These are phyloP conservation scores for Thunnus albacares DNA, from an alignment of 2,797 vertebrate species.

Conservation along the genomic window DNA sequence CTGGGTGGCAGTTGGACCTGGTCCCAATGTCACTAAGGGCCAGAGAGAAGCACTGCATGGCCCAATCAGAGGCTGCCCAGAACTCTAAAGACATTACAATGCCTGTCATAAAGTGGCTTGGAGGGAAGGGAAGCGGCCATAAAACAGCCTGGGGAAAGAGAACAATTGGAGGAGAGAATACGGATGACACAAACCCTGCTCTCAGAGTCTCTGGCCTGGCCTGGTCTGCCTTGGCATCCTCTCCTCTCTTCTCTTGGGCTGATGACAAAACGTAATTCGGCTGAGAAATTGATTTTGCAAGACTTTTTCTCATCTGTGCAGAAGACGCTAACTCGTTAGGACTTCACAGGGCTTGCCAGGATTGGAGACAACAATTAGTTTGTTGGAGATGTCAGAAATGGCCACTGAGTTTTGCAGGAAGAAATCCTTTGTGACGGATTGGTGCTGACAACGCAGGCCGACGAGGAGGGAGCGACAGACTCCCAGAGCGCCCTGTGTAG, in stretches of 20 bases:
- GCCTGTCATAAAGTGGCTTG: conserved; percentile 95
- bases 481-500: conserved; percentile 72
- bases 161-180: conserved; percentile 93
- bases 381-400: conserved; percentile 94
- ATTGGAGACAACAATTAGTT: conserved; percentile 97
- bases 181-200: conserved; percentile 92
- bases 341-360: conserved; percentile 92
- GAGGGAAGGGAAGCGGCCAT: conserved; percentile 88
- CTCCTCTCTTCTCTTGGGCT: conserved; percentile 87
- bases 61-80: conserved; percentile 90
- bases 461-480: conserved; percentile 84
- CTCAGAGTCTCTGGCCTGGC: conserved; percentile 82
- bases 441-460: conserved; percentile 91
- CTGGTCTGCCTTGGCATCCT: conserved; percentile 38
- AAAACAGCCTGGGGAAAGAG: conserved; percentile 89
- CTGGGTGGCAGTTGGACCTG: conserved; percentile 94
- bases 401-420: conserved; percentile 89
- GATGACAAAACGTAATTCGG: conserved; percentile 88
- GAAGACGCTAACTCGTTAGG: conserved; percentile 95
- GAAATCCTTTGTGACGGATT: conserved; percentile 97
- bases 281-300: conserved; percentile 92
- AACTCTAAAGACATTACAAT: conserved; percentile 93
- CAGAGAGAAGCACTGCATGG: conserved; percentile 88
- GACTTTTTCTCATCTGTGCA: conserved; percentile 86
- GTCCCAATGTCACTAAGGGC: conserved; percentile 95